Evolutionary conservation across 2,888 invertebrate species (phyloP), one percentile per base, ranked within the genome.

Genomic region (Synanthedon formicaeformis): DNA sequence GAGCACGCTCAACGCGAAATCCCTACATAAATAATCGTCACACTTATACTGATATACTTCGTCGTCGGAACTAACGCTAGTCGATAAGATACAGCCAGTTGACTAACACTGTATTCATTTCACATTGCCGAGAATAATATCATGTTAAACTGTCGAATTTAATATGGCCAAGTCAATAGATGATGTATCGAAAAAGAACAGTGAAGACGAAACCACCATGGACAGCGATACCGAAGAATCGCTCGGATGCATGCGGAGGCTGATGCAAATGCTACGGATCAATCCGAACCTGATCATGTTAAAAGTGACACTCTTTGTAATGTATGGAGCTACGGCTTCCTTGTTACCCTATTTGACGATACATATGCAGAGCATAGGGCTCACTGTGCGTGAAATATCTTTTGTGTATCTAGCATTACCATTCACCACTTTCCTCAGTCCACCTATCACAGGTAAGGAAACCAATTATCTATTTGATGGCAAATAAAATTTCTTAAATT

Each of bases 321-420:
- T 94, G 90, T 94, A 94, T 72, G 94, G 95, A 75, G 96, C 94
- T 52, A 93, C 94, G 41, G 94, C 95, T 52, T 94, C 94, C 6
- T 88, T 96, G 52, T 81, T 96, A 55, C 96, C 96, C 0, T 96
- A 95, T 76, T 82, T 96, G 67, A 94, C 96, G 2, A 93, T 96
- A 61, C 96, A 96, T 83, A 96, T 96, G 96, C 94, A 94, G 80
- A 92, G 94, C 69, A 92, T 96, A 72, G 96, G 96, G 56, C 88
- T 96, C 55, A 93, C 94, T 50, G 92, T 96, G 60, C 93, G 94
- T 65, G 95, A 96, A 86, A 94, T 95, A 57, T 94, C 95, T 53
- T 92, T 95, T 68, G 94, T 96, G 64, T 96, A 96, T 81, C 89
- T 96, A 65, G 92, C 95, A 2, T 88, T 96, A 69, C 96, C 96